Evolutionary conservation across 2,113 vertebrate genomes (phyloP), one percentile per base, ranked within the genome.

Genomic region (Myxocyprinus asiaticus): DNA sequence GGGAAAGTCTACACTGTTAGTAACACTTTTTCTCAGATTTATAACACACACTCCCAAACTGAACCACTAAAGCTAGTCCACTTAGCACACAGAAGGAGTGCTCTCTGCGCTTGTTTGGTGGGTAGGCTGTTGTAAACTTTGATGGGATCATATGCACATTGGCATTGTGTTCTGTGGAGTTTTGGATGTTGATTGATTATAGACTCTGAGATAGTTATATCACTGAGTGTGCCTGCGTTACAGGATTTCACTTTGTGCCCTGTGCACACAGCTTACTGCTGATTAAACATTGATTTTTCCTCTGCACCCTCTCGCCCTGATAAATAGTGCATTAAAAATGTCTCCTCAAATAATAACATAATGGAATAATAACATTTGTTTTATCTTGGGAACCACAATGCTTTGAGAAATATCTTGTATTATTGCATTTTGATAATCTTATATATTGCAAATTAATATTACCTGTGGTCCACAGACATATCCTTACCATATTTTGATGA

Each of bases 211-310:
- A 79, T 79, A 72, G 78, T 81, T 84, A 84, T 84, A 81, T 73
- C 79, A 82, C 22, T 33, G 78, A 87, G 80, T 85, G 72, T 73
- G 80, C 68, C 79, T 77, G 76, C 17, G 69, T 80, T 77, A 74
- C 81, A 53, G 71, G 69, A 77, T 74, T 51, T 79, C 55, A 83
- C 76, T 84, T 77, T 77, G 78, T 82, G 79, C 87, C 80, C 75
- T 22, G 80, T 83, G 83, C 82, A 85, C 85, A 83, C 87, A 89
- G 62, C 73, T 81, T 84, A 56, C 83, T 85, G 85, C 87, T 88
- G 88, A 88, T 90, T 83, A 88, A 88, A 88, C 87, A 89, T 89
- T 87, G 89, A 89, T 88, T 89, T 33, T 89, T 88, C 70, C 84
- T 84, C 70, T 44, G 80, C 75, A 78, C n/a, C 67, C 71, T 79